Evolutionary conservation across 2,797 vertebrate genomes (phyloP).

Genomic region (Ctenochaetus hawaiiensis): DNA sequence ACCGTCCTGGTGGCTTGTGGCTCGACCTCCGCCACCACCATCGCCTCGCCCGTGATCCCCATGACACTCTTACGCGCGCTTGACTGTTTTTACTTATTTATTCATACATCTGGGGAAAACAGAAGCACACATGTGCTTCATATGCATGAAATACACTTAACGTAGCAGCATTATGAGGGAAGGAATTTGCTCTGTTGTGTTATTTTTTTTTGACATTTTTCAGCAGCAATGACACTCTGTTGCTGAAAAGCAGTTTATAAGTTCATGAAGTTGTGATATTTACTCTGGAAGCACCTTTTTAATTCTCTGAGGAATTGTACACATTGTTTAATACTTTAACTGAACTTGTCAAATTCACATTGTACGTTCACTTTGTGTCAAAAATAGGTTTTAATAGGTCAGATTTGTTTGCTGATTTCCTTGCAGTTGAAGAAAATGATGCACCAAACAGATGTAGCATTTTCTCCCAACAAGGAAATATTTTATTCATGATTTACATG

Average conservation of each 20-base stretch:
- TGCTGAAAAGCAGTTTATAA: not conserved
- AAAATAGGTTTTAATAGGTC: conserved; percentile 64
- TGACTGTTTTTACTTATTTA: conserved; percentile 78
- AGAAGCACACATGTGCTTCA: conserved; percentile 28
- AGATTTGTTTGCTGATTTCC: conserved; percentile 73
- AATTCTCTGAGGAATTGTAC: not conserved
- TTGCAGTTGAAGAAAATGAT: conserved; percentile 75
- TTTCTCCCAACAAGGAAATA: conserved; percentile 87
- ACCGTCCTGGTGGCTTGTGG: conserved; percentile 78
- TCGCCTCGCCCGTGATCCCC: conserved; percentile 69
- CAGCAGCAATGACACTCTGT: not conserved
- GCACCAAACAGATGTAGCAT: conserved; percentile 85
- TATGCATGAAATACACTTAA: conserved; percentile 40
- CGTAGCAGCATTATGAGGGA: conserved; percentile 26
- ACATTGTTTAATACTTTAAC: conserved; percentile 7
- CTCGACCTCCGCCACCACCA: conserved; percentile 77
- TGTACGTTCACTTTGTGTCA: conserved; percentile 33
- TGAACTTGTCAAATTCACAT: conserved; percentile 6
- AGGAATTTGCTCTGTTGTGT: conserved; percentile 8
- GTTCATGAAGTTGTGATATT: conserved; percentile 3
- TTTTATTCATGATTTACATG: conserved; percentile 90
- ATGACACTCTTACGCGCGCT: conserved; percentile 63
- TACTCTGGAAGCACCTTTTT: not conserved
- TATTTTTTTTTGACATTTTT: conserved; percentile 7
- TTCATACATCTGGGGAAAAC: conserved; percentile 70